Evolutionary conservation across 1,140 invertebrate genomes (phyloP).

Genomic region (Anadara kagoshimensis): DNA sequence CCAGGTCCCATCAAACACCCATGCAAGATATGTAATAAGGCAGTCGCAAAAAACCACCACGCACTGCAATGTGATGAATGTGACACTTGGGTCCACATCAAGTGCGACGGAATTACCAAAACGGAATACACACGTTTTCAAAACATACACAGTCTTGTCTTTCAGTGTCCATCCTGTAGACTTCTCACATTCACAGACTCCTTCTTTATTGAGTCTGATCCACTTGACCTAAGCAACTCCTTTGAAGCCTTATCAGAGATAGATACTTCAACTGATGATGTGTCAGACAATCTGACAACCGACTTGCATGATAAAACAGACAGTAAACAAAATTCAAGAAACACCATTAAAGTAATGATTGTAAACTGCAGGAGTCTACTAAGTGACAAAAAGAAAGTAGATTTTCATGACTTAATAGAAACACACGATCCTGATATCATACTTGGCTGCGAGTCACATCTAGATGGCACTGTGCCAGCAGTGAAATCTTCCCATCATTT

Average conservation of each 20-base stretch:
- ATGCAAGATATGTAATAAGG: no score
- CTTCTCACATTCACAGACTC: background rate
- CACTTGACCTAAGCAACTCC: background rate
- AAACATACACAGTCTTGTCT: constrained; percentile 4
- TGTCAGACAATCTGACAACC: background rate
- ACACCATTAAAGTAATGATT: no score
- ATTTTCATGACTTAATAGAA: no score
- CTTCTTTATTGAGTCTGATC: background rate
- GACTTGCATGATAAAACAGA: background rate
- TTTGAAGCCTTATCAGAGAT: no score
- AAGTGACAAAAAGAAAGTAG: no score
- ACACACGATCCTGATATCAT: no score
- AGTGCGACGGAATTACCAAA: background rate
- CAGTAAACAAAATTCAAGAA: no score
- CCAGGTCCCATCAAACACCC: no score
- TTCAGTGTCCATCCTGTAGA: background rate
- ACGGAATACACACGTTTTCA: constrained; percentile 2
- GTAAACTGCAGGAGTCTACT: no score
- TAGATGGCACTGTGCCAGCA: background rate
- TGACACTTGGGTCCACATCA: constrained; percentile 1
- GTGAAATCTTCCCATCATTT: constrained; percentile 1
- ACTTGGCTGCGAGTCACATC: background rate
- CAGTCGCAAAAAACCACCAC: no score
- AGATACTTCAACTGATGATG: background rate
- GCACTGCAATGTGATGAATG: constrained; percentile 9